Conservation (phyloP, 2,888 invertebrate genomes). For the Eupithecia subfuscata region DNA sequence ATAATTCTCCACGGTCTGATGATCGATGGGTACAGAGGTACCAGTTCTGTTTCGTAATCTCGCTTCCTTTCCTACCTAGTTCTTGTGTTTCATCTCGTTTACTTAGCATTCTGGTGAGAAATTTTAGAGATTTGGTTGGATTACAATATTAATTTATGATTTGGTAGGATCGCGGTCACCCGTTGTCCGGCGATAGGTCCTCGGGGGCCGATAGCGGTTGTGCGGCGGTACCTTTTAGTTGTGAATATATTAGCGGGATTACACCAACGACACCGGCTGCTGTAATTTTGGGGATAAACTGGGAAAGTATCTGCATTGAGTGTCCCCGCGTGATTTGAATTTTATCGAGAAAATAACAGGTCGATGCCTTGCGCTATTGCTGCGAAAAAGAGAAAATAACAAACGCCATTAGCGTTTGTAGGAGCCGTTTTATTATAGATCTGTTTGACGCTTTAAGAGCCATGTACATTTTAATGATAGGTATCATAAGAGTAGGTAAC, state of each 20-base stretch:
- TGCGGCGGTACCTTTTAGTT: slow-evolving; percentile 76
- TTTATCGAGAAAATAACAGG: slow-evolving; percentile 20
- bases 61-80: slow-evolving; percentile 7
- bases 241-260: slow-evolving; percentile 79
- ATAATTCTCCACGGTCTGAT: slow-evolving; percentile 45
- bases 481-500: background rate
- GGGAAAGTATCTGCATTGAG: slow-evolving; percentile 65
- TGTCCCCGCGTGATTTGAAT: slow-evolving; percentile 57
- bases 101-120: slow-evolving; percentile 10
- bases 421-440: background rate
- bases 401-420: background rate
- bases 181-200: slow-evolving; percentile 68
- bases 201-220: slow-evolving; percentile 62
- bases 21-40: slow-evolving; percentile 20
- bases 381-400: background rate
- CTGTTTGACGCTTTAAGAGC: background rate
- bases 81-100: slow-evolving; percentile 14
- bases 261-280: slow-evolving; percentile 61
- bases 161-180: slow-evolving; percentile 63
- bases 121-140: slow-evolving; percentile 33
- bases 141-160: slow-evolving; percentile 50
- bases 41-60: slow-evolving; percentile 38
- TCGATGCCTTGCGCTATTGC: background rate
- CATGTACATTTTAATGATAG: background rate
- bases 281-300: slow-evolving; percentile 74